Conservation (phyloP, 2,797 vertebrate genomes). For the Microctenopoma lineatum region DNA sequence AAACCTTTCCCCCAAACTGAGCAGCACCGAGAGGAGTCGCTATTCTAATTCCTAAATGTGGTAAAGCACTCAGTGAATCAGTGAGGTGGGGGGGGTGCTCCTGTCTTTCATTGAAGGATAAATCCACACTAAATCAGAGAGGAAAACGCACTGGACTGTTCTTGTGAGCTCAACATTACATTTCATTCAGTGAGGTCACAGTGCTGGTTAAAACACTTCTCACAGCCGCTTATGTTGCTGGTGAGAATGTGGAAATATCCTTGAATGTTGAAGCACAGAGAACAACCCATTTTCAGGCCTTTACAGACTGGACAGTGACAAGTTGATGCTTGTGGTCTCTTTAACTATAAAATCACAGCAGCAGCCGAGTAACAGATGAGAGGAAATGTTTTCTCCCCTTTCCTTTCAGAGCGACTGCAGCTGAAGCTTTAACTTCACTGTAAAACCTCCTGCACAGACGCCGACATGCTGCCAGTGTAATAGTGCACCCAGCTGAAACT, state of each 20-base stretch:
- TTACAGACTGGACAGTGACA: constrained; percentile 3
- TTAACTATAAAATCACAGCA: not conserved
- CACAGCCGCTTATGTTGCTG: too few relatives aligned
- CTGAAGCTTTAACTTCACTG: too few relatives aligned
- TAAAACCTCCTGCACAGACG: too few relatives aligned
- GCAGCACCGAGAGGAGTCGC: constrained; percentile 10
- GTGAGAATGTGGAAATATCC: too few relatives aligned
- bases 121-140: not conserved
- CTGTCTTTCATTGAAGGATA: constrained; percentile 1
- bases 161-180: not conserved
- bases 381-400: too few relatives aligned
- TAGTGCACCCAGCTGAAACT: too few relatives aligned
- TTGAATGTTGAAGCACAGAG: not conserved
- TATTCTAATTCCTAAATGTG: not conserved
- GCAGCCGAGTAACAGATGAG: too few relatives aligned
- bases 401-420: too few relatives aligned
- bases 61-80: not conserved
- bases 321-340: not conserved
- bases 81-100: constrained; percentile 1
- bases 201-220: not conserved
- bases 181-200: not conserved
- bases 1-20: not conserved
- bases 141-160: not conserved
- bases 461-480: too few relatives aligned
- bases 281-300: not conserved